Percentiles rank a stretch among this genome's conserved stretches.
phyloP scores from a whole-genome alignment of 2,797 vertebrate genomes.

The Lindbergichthys nudifrons region DNA sequence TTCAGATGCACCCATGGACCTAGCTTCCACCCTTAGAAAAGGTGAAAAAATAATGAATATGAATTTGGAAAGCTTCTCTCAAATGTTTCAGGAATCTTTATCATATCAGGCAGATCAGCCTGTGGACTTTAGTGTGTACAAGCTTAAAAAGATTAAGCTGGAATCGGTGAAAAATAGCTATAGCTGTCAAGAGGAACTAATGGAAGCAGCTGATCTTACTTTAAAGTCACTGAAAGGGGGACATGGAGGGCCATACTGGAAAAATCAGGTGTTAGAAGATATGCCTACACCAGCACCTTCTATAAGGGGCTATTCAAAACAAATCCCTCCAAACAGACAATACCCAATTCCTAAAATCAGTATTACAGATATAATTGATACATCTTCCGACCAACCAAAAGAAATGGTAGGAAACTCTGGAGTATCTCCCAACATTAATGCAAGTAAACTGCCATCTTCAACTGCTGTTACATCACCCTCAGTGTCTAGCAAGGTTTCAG shows the following conservation, averaged over 20 bases:
- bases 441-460: conserved; percentile 59
- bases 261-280: conserved; percentile 72
- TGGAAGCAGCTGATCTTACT: conserved; percentile 87
- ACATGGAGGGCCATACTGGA: conserved; percentile 84
- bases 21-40: conserved; percentile 89
- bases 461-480: conserved; percentile 26
- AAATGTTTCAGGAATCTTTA: conserved; percentile 92
- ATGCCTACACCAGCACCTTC: conserved; percentile 32
- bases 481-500: conserved; percentile 45
- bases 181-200: conserved; percentile 71
- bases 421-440: conserved; percentile 72
- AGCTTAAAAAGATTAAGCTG: conserved; percentile 89
- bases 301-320: conserved; percentile 53
- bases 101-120: conserved; percentile 87
- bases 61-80: conserved; percentile 91
- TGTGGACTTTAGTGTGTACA: conserved; percentile 90
- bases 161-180: conserved; percentile 76
- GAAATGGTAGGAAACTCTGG: conserved; percentile 77
- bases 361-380: conserved; percentile 78
- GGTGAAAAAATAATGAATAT: conserved; percentile 91
- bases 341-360: conserved; percentile 76
- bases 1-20: conserved; percentile 87
- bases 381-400: conserved; percentile 57
- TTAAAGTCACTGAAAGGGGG: conserved; percentile 64
- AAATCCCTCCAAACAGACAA: conserved; percentile 66